Conservation (phyloP, 1,140 invertebrate genomes). For the Trichomalopsis sarcophagae region DNA sequence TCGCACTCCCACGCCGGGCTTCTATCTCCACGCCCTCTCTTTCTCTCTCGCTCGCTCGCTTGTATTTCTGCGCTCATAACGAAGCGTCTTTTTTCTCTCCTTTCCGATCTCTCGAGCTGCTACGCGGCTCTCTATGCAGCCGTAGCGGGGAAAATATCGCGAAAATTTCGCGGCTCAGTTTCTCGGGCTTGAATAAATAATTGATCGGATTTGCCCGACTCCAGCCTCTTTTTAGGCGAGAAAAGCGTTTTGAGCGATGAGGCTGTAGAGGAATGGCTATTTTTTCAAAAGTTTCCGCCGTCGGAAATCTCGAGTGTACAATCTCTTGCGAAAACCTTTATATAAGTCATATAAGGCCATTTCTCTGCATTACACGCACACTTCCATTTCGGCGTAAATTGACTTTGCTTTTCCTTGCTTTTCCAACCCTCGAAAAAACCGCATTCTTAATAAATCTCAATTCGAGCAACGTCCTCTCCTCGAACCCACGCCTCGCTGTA, state of each 20-base stretch:
- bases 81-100: slow-evolving; percentile 25
- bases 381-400: neutral
- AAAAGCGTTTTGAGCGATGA: no score
- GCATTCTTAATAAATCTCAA: no score
- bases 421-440: neutral
- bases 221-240: no score
- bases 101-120: neutral
- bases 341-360: slow-evolving; percentile 28
- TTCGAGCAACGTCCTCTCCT: no score
- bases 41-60: neutral
- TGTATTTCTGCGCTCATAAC: slow-evolving; percentile 37
- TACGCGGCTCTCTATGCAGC: neutral
- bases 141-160: neutral
- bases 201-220: neutral
- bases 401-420: no score
- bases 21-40: slow-evolving; percentile 30
- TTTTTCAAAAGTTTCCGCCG: no score
- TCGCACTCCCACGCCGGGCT: slow-evolving; percentile 54
- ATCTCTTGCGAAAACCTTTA: slow-evolving; percentile 51
- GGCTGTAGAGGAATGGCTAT: no score
- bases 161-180: slow-evolving; percentile 3
- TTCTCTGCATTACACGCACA: neutral
- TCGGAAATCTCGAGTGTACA: no score
- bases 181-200: slow-evolving; percentile 1
- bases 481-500: no score